These are phyloP conservation scores for Muscina levida DNA, from an alignment of 2,888 invertebrate species.

Conservation along the genomic window DNA sequence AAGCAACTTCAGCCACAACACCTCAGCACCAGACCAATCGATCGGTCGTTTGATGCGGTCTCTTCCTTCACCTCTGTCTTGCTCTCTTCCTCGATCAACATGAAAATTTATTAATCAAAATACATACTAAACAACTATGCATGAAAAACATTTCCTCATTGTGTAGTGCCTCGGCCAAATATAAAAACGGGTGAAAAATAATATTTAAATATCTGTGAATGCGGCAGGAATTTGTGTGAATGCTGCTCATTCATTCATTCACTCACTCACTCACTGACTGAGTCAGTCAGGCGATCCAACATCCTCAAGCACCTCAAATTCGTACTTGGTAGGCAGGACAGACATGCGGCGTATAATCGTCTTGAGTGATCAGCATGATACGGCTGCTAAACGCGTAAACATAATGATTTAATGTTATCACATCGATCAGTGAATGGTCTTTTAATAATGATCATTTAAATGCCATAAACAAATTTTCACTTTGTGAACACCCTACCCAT, in stretches of 20 bases:
- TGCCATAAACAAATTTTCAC: constrained; percentile 66
- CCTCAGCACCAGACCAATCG: neutral
- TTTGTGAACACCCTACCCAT: constrained; percentile 40
- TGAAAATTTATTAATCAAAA: constrained; percentile 64
- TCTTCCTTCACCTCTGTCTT: neutral
- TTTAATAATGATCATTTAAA: constrained; percentile 66
- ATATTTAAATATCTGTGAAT: constrained; percentile 52
- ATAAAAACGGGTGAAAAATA: constrained; percentile 50
- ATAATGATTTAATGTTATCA: constrained; percentile 65
- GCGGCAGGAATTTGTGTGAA: constrained; percentile 10
- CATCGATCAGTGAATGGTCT: constrained; percentile 64
- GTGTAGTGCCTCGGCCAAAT: constrained; percentile 18
- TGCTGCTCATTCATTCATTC: neutral
- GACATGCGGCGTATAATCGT: neutral
- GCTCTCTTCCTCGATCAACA: constrained; percentile 39
- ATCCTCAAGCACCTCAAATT: neutral
- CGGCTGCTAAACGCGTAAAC: constrained; percentile 58
- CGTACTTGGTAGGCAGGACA: neutral
- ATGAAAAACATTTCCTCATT: constrained; percentile 61
- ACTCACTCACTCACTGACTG: neutral
- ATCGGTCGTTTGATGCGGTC: neutral
- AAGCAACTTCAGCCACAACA: constrained; percentile 39
- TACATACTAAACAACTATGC: constrained; percentile 36
- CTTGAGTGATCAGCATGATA: neutral
- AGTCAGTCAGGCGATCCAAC: neutral